phyloP scores from a whole-genome alignment of 2,888 invertebrate species.

The Rapana venosa region DNA sequence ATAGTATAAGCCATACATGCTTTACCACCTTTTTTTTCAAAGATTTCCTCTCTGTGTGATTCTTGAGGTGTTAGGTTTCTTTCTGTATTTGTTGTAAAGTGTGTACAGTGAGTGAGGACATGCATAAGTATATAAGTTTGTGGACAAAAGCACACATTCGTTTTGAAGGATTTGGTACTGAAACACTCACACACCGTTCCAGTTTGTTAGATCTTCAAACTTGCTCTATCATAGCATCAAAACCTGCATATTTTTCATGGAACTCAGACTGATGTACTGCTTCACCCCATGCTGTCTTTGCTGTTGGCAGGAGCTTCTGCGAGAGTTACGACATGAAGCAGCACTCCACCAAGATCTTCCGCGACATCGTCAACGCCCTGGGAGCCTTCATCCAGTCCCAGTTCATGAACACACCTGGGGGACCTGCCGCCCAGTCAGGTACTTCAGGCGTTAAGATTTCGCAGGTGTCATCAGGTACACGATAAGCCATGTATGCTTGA shows the following conservation, averaged over 20 bases:
- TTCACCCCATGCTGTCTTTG: not conserved
- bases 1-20: too few relatives aligned
- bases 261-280: not conserved
- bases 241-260: too few relatives aligned
- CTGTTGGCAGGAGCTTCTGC: constrained; percentile 83
- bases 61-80: too few relatives aligned
- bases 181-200: not conserved
- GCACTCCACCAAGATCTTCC: constrained; percentile 83
- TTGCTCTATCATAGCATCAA: not conserved
- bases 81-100: not conserved
- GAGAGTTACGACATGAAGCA: constrained; percentile 96
- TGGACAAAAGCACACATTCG: not conserved
- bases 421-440: constrained; percentile 62
- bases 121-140: not conserved
- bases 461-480: too few relatives aligned
- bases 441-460: not conserved
- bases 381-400: constrained; percentile 96
- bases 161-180: not conserved
- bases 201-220: not conserved
- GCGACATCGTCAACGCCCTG: constrained; percentile 88
- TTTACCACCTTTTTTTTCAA: too few relatives aligned
- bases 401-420: constrained; percentile 75
- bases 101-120: not conserved
- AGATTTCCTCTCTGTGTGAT: too few relatives aligned
- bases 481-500: too few relatives aligned